phyloP scores from a whole-genome alignment of 1,140 invertebrate genomes.

The Drosophila hydei region DNA sequence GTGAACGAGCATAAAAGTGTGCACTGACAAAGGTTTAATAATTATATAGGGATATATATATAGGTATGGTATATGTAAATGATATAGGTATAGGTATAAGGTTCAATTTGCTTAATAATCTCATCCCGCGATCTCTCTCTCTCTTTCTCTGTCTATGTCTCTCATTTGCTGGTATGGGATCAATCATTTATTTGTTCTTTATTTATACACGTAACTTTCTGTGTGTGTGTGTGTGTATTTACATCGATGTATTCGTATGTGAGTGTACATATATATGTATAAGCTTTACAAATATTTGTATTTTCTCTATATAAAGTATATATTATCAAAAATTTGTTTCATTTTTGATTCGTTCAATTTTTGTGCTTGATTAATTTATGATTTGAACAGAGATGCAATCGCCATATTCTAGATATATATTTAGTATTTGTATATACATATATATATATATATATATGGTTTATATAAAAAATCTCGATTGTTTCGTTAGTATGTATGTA shows the following conservation, averaged over 20 bases:
- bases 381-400: not conserved
- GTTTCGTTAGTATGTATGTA: conserved; percentile 17
- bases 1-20: too few relatives aligned
- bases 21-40: too few relatives aligned
- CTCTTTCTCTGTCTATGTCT: not conserved
- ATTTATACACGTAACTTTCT: conserved; percentile 48
- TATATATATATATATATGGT: conserved; percentile 1
- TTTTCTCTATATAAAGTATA: conserved; percentile 10
- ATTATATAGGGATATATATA: too few relatives aligned
- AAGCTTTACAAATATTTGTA: conserved; percentile 17
- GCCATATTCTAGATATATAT: conserved; percentile 12
- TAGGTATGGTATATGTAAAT: too few relatives aligned
- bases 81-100: too few relatives aligned
- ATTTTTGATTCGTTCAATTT: conserved; percentile 6
- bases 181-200: conserved; percentile 30
- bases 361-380: conserved; percentile 25
- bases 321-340: conserved; percentile 18
- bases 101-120: too few relatives aligned
- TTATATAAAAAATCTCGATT: conserved; percentile 10
- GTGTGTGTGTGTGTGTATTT: conserved; percentile 31
- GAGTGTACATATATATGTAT: conserved; percentile 21
- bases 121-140: too few relatives aligned
- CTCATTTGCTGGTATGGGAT: conserved; percentile 46
- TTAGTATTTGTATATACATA: not conserved
- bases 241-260: conserved; percentile 25